phyloP scores from a whole-genome alignment of 2,888 invertebrate genomes.

The Lasioglossum villosulum region DNA sequence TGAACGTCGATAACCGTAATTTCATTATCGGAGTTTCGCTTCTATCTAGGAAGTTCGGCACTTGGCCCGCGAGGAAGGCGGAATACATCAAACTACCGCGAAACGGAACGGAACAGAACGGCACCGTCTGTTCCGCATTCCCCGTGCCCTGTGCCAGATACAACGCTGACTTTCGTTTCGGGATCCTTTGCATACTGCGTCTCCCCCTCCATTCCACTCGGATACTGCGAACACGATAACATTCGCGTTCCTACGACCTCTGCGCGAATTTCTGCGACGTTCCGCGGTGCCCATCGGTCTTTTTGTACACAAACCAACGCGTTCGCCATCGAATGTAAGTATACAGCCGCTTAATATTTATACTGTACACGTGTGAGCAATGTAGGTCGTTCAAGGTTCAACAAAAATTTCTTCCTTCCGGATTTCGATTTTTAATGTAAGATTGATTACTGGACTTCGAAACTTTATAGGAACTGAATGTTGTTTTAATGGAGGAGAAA shows the following conservation, averaged over 20 bases:
- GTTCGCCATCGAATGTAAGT: not conserved
- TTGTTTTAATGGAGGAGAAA: no score
- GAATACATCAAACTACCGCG: slow-evolving; percentile 65
- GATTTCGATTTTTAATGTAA: no score
- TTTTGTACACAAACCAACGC: not conserved
- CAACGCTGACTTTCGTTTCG: slow-evolving; percentile 10
- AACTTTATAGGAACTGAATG: no score
- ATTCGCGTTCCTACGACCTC: not conserved
- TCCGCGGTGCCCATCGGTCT: not conserved
- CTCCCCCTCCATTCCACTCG: not conserved
- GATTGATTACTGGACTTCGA: no score
- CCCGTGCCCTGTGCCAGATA: not conserved
- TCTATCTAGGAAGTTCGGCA: slow-evolving; percentile 56
- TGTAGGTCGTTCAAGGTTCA: no score
- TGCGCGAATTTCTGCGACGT: not conserved
- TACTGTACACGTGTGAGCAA: no score
- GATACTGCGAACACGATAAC: not conserved
- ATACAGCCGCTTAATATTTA: no score
- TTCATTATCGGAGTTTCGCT: slow-evolving; percentile 70
- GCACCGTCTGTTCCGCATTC: slow-evolving; percentile 29
- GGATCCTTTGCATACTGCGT: slow-evolving; percentile 5
- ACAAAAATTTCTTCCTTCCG: no score
- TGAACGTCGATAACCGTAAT: slow-evolving; percentile 67
- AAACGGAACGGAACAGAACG: slow-evolving; percentile 26
- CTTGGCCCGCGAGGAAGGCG: slow-evolving; percentile 46